A percentile compares a stretch with the other conserved stretches of the same genome.
These are phyloP conservation scores for Parapristionchus giblindavisi DNA, from an alignment of 2,888 invertebrate genomes.

Conservation along the genomic window DNA sequence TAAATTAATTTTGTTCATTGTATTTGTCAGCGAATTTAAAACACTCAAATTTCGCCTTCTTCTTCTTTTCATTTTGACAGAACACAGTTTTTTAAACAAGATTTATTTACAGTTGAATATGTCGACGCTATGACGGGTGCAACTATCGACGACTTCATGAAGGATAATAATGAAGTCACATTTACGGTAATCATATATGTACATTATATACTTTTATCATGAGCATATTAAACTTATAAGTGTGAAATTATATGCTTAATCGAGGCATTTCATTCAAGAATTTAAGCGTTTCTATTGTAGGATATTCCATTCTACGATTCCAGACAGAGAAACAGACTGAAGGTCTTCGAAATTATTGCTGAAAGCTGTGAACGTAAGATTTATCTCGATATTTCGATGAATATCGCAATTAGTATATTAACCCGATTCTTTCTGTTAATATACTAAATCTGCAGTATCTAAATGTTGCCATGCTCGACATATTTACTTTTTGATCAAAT, in stretches of 20 bases:
- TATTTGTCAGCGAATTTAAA: too few relatives aligned
- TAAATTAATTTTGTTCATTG: too few relatives aligned
- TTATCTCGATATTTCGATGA: not conserved
- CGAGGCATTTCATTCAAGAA: not conserved
- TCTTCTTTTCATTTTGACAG: too few relatives aligned
- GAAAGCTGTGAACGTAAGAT: slow-evolving; percentile 22
- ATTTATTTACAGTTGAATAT: slow-evolving; percentile 4
- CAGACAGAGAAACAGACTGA: slow-evolving; percentile 1
- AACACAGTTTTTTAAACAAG: not conserved
- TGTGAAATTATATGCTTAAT: not conserved
- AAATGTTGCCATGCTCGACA: not conserved
- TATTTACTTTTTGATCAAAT: not conserved
- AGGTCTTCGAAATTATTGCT: slow-evolving; percentile 16
- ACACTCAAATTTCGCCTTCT: too few relatives aligned
- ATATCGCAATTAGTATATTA: not conserved
- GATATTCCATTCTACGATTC: slow-evolving; percentile 25
- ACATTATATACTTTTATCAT: too few relatives aligned
- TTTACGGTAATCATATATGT: too few relatives aligned
- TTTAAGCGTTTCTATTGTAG: not conserved
- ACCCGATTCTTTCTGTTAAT: too few relatives aligned
- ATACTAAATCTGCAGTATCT: too few relatives aligned
- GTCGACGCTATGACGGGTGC: not conserved
- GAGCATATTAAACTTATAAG: not conserved
- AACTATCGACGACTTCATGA: slow-evolving; percentile 21
- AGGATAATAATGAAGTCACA: slow-evolving; percentile 17